Base-by-base conservation (phyloP, 2,888 invertebrate genomes). In the Callyntrura sp. region DNA sequence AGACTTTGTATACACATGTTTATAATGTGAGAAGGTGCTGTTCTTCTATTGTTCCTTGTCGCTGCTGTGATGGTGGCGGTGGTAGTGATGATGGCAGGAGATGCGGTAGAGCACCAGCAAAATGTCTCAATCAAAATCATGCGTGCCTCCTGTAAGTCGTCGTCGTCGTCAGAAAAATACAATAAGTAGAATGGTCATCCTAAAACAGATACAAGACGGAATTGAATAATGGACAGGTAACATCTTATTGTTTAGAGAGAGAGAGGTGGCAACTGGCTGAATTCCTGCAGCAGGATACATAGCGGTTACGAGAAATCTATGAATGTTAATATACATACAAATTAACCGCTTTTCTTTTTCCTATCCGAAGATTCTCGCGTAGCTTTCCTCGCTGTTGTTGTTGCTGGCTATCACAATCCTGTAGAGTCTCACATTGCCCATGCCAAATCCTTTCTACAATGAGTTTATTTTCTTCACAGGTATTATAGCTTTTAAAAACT, bases 71-170 rank as follows among this genome's bases (percentile, higher is more conserved):
- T 78, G 55, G 55, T 28, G 55, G 78, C 55, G 51, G 57, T n/a
- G 3, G 20, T 48, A 12, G 35, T 45, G 23, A 73, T n/a, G 48
- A 17, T 51, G 25, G 51, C 14, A 62, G 82, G 43, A 78, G 83
- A 86, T 85, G 84, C 84, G 85, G 89, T 89, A 84, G 89, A 89
- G 85, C 84, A 85, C 85, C 76, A 84, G 82, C 25, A 88, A 84
- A 89, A 89, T 89, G 89, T 89, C 89, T 89, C 89, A 89, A 89
- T 89, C 81, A 89, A 81, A 89, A 88, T 76, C 60, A 78, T 65
- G 57, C 81, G 20, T 65, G 62, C 51, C 79, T 86, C 55, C 35
- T 55, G 83, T 68, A 65, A 45, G 51, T 65, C 83, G 43, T 65
- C 14, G 51, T 65, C 83, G 43, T 65, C 14, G 14, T 79, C 82